Evolutionary conservation across 2,797 vertebrate genomes (phyloP), one percentile per base, ranked within the genome.

Genomic region (Nasua narica): DNA sequence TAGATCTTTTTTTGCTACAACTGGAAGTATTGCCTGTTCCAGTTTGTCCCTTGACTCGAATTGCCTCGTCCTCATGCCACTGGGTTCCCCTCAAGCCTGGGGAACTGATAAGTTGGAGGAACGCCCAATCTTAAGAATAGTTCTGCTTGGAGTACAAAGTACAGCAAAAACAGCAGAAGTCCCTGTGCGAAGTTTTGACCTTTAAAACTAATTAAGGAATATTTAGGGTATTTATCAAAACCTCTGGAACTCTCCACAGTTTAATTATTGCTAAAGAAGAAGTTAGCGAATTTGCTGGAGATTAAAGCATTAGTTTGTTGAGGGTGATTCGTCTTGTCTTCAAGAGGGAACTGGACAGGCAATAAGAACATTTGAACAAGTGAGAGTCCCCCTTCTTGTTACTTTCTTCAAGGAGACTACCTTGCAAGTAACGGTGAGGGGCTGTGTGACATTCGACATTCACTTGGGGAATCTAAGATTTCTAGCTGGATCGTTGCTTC

Each of bases 191-290:
- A 8, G 35, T 87, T 94, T 69, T n/a, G n/a, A 70, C 40, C 48
- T 25, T 96, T 94, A 23, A 90, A 90, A 54, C 79, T 35, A 87
- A 74, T 89, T 87, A 91, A 96, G 48, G 43, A 74, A 48, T 82
- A 89, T 76, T 74, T 89, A 62, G 37, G 70, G 12, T 91, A 54
- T 83, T 86, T 67, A 62, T 62, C 12, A 89, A 95, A 84, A 69
- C 2, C 27, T 81, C 72, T 27, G n/a, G 88, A 91, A 91, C 23
- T 90, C 60, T 93, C 35, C 76, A 81, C 72, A 89, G 37, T 72
- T 32, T 11, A 82, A 52, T 43, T 67, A 56, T 25, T 56, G 54
- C 54, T 56, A 70, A 94, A 81, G 48, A 60, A 60, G 77, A 92
- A 65, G 46, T 46, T 79, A 76, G 27, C 3, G 54, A 32, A 60